Conservation (phyloP, 1,140 invertebrate species). For the Apis mellifera region DNA sequence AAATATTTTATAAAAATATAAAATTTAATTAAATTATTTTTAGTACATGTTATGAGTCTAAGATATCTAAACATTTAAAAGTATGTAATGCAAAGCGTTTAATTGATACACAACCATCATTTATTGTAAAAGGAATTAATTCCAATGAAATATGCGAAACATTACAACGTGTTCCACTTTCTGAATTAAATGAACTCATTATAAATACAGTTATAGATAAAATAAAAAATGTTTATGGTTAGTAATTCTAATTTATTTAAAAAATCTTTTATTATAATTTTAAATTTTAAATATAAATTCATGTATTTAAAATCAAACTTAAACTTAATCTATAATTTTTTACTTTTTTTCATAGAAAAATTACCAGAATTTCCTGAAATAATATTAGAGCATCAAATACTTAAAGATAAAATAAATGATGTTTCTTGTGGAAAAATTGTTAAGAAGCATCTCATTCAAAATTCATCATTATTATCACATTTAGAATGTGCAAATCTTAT, state of each 20-base stretch:
- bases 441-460: conserved; percentile 87
- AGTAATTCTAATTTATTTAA: conserved; percentile 29
- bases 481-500: conserved; percentile 83
- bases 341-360: conserved; percentile 66
- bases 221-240: conserved; percentile 74
- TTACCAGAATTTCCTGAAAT: conserved; percentile 78
- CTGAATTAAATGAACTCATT: conserved; percentile 62
- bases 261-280: neutral
- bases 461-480: conserved; percentile 85
- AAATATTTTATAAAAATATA: conserved; percentile 13
- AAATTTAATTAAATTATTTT: conserved; percentile 65
- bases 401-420: conserved; percentile 84
- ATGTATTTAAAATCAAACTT: neutral
- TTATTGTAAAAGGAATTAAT: conserved; percentile 86
- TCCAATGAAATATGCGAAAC: conserved; percentile 64
- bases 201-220: conserved; percentile 71
- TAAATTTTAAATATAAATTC: neutral
- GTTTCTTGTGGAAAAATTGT: conserved; percentile 84
- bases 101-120: conserved; percentile 80
- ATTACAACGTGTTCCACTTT: conserved; percentile 65
- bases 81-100: conserved; percentile 88
- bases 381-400: conserved; percentile 79
- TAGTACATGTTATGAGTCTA: conserved; percentile 88
- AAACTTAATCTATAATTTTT: neutral
- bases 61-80: conserved; percentile 87